A percentile compares a stretch with the other conserved stretches of the same genome.
These are phyloP conservation scores for Ormyrus nitidulus DNA, from an alignment of 2,888 invertebrate genomes.

Conservation along the genomic window DNA sequence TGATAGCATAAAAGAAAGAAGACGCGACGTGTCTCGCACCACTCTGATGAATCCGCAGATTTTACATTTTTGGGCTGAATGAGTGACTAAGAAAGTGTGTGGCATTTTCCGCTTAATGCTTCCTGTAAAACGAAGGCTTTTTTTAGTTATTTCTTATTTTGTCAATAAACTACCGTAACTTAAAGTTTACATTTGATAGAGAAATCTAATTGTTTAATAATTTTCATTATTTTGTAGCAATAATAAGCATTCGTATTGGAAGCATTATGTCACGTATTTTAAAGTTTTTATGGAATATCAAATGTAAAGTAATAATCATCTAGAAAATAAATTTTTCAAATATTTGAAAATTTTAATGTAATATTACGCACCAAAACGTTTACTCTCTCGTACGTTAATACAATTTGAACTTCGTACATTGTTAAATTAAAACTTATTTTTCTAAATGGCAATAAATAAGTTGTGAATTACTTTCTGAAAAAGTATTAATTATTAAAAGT, in stretches of 20 bases:
- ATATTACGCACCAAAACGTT: too few species aligned
- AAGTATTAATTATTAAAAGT: too few species aligned
- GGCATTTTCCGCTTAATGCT: conserved; percentile 1
- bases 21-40: conserved; percentile 61
- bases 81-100: conserved; percentile 31
- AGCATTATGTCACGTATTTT: neutral
- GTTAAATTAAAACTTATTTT: conserved; percentile 25
- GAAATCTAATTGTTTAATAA: neutral
- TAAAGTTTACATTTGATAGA: neutral
- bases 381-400: neutral
- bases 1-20: conserved; percentile 27
- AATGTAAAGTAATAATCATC: neutral
- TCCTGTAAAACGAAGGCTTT: conserved; percentile 17
- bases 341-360: neutral
- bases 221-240: too few species aligned
- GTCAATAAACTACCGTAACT: too few species aligned
- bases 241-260: neutral
- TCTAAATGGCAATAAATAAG: neutral
- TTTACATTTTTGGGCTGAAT: conserved; percentile 2
- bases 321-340: conserved; percentile 45
- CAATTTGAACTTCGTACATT: neutral
- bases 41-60: conserved; percentile 56
- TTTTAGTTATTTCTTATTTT: conserved; percentile 8
- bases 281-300: too few species aligned
- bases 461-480: too few species aligned